phyloP scores from a whole-genome alignment of 2,113 vertebrate species.

The Nibea albiflora region DNA sequence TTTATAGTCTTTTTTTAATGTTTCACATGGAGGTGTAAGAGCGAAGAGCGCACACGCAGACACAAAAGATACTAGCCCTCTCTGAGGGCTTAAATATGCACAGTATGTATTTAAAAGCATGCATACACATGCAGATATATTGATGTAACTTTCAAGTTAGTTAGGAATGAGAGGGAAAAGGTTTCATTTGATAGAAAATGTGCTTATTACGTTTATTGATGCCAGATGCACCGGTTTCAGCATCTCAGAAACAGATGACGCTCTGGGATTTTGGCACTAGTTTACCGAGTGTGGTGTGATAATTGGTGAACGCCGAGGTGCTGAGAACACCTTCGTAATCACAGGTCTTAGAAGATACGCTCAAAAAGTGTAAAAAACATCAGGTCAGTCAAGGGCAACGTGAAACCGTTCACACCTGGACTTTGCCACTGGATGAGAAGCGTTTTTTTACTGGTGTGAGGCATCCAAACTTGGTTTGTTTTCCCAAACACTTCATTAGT shows the following conservation, averaged over 20 bases:
- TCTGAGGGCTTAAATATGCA: background rate
- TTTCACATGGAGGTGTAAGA: background rate
- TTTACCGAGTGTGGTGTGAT: background rate
- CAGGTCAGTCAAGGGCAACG: background rate
- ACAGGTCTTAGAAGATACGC: background rate
- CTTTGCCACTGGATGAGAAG: background rate
- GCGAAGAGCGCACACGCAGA: background rate
- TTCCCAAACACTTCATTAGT: background rate
- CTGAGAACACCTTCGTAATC: conserved; percentile 13
- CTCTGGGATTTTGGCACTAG: background rate
- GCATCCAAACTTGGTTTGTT: background rate
- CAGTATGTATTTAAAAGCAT: background rate
- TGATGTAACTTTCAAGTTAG: background rate
- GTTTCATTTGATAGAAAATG: conserved; percentile 1
- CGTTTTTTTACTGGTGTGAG: background rate
- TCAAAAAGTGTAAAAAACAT: background rate
- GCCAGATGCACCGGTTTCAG: conserved; percentile 5
- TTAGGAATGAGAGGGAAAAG: background rate
- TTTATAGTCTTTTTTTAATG: background rate
- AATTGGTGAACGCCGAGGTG: background rate
- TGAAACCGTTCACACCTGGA: background rate
- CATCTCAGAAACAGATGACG: background rate
- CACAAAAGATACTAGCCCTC: background rate
- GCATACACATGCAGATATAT: background rate
- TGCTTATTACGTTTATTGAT: background rate